Evolutionary conservation across 2,797 vertebrate species (phyloP), one percentile per base, ranked within the genome.

Genomic region (Sebastes iracundus): DNA sequence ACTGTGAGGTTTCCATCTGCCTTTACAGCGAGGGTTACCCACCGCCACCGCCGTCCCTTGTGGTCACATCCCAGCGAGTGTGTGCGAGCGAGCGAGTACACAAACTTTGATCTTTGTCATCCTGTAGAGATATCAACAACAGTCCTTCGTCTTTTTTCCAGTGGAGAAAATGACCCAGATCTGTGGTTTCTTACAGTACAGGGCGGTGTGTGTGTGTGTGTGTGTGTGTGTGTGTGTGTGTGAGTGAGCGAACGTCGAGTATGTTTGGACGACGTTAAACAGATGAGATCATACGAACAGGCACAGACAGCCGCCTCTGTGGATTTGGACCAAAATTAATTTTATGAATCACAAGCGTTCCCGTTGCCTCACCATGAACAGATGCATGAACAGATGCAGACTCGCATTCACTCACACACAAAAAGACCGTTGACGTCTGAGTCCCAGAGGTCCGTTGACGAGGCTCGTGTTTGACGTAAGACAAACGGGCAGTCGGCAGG

Each of bases 221-320:
- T 89, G 33, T 11, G 33, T 33, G 33, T 33, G 32, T 11, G 32
- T 32, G 32, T 32, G 32, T 38, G 35, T 38, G 35, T 14, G 81
- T 87, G 33, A 38, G 35, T 68, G 63, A 33, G 38, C 53, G 64
- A 38, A 49, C 12, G 32, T 35, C 18, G 53, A 65, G 71, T 74
- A 46, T 82, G 81, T 89, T 90, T 90, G 87, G 85, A 88, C 67
- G 75, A 69, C 85, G 78, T 82, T 79, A 88, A 81, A 77, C 75
- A 82, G 83, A 91, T 94, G 93, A 94, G 87, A 83, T 94, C 90
- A 93, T 92, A 76, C 64, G 83, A 87, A 35, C 79, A 88, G 81
- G 80, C 87, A 60, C 79, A 92, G 89, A 90, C 90, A 88, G 84
- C 77, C 72, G 77, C 83, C 88, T 75, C 79, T 65, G 67, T 79